Conservation (phyloP, 2,888 invertebrate species). For the Bruchidius siliquastri region DNA sequence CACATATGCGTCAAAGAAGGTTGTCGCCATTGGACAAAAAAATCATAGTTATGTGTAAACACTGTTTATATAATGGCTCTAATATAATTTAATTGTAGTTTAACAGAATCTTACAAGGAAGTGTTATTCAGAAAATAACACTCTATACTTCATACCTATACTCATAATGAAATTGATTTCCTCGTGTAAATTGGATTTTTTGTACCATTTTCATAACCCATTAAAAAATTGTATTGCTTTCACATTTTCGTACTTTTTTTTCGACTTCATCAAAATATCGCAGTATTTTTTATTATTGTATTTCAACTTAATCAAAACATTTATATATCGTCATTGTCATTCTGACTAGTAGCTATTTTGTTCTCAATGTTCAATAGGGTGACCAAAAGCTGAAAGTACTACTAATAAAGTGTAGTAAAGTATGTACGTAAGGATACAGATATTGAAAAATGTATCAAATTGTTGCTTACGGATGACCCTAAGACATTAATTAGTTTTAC, state of each 20-base stretch:
- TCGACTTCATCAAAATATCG: neutral
- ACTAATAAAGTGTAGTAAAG: too few relatives aligned
- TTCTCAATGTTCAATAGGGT: too few relatives aligned
- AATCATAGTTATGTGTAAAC: neutral
- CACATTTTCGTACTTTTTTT: neutral
- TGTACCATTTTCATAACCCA: neutral
- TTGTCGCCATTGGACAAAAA: neutral
- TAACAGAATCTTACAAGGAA: neutral
- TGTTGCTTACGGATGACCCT: too few relatives aligned
- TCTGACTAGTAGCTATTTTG: too few relatives aligned
- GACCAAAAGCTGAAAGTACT: too few relatives aligned
- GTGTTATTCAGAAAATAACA: neutral
- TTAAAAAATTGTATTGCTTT: neutral
- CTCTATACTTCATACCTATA: neutral
- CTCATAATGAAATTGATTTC: neutral
- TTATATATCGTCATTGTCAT: too few relatives aligned
- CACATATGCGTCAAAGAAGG: neutral
- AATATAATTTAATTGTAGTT: neutral
- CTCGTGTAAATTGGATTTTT: neutral
- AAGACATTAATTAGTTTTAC: too few relatives aligned
- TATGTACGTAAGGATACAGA: too few relatives aligned
- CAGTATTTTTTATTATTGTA: too few relatives aligned
- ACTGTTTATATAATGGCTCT: neutral
- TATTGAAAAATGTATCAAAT: too few relatives aligned
- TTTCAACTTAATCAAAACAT: too few relatives aligned